phyloP scores from a whole-genome alignment of 2,888 invertebrate genomes.

The Petrolisthes manimaculis region DNA sequence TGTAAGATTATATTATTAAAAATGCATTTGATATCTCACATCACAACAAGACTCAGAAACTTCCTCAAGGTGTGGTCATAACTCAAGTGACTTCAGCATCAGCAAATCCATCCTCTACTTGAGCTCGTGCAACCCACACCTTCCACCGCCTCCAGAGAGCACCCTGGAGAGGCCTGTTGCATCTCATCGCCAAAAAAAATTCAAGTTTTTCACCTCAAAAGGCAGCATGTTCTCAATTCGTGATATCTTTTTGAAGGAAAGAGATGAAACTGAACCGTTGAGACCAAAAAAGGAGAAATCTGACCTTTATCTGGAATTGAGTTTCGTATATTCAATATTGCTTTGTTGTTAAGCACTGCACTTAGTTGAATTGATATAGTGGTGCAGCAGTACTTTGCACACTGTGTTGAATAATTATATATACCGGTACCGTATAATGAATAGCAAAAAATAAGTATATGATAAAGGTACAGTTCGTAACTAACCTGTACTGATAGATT shows the following conservation, averaged over 20 bases:
- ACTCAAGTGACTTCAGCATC: constrained; percentile 47
- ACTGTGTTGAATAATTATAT: no score
- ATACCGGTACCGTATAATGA: no score
- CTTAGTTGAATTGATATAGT: constrained; percentile 4
- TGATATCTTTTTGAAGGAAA: constrained; percentile 54
- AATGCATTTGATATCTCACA: constrained; percentile 15
- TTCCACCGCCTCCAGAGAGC: constrained; percentile 24
- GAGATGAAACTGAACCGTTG: constrained; percentile 30
- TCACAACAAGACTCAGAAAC: constrained; percentile 50
- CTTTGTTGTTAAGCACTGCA: constrained; percentile 29
- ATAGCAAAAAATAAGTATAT: no score
- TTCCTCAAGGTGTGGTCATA: constrained; percentile 53
- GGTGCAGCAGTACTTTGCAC: constrained; percentile 12
- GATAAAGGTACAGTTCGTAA: no score
- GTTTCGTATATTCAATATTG: constrained; percentile 39
- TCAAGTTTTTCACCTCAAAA: constrained; percentile 48
- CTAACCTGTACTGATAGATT: no score
- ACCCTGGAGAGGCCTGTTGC: constrained; percentile 28
- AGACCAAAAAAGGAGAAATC: constrained; percentile 37
- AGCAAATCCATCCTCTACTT: constrained; percentile 29
- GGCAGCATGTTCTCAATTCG: constrained; percentile 52
- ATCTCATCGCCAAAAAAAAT: constrained; percentile 42
- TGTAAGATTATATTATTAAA: not conserved
- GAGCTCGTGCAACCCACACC: constrained; percentile 26
- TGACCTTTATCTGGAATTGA: constrained; percentile 35